Conservation (phyloP, 1,140 invertebrate genomes). For the Phortica variegata region DNA sequence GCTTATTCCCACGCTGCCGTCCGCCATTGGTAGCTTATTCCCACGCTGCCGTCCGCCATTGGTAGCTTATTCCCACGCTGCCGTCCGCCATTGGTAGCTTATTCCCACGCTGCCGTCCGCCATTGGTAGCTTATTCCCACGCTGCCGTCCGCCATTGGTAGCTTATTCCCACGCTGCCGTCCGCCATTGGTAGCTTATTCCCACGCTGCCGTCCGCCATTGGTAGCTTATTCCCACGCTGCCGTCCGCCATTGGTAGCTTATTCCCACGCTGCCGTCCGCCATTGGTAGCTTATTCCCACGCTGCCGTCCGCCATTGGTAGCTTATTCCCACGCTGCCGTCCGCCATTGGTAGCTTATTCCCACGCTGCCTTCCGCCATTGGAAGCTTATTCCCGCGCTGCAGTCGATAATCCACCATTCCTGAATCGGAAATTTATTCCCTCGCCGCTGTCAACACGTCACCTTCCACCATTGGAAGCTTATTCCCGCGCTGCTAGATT, state of each 20-base stretch:
- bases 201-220: slow-evolving; percentile 24
- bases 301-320: too few species aligned
- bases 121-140: slow-evolving; percentile 25
- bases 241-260: too few species aligned
- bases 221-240: slow-evolving; percentile 26
- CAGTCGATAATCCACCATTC: slow-evolving; percentile 10
- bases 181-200: too few species aligned
- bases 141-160: too few species aligned
- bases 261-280: slow-evolving; percentile 23
- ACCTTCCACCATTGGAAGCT: neutral
- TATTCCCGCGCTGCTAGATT: neutral
- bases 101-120: slow-evolving; percentile 23
- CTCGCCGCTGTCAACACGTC: slow-evolving; percentile 19
- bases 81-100: too few species aligned
- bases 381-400: slow-evolving; percentile 25
- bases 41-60: slow-evolving; percentile 27
- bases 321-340: slow-evolving; percentile 24
- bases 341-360: too few species aligned
- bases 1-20: slow-evolving; percentile 24
- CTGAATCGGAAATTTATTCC: slow-evolving; percentile 3
- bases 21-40: too few species aligned
- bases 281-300: slow-evolving; percentile 25
- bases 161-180: slow-evolving; percentile 24
- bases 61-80: slow-evolving; percentile 24
- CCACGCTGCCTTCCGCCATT: slow-evolving; percentile 25